Evolutionary conservation across 2,797 vertebrate genomes (phyloP).

Genomic region (Vipera ursinii): DNA sequence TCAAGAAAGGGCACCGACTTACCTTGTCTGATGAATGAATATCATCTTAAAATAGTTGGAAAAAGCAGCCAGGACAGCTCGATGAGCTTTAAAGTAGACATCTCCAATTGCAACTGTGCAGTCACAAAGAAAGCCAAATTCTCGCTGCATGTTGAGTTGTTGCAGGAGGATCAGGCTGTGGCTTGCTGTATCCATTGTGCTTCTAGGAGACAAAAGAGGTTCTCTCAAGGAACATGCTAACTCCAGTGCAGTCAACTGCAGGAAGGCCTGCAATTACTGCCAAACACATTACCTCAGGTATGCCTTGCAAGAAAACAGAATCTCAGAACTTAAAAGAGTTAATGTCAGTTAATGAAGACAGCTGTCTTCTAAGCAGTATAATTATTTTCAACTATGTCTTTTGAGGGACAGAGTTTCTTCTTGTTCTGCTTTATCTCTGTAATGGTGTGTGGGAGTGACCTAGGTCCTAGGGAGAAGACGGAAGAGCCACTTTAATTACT

Average conservation of each 20-base stretch:
- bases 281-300: background rate
- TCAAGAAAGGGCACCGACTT: conserved; percentile 34
- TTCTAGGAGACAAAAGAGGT: conserved; percentile 51
- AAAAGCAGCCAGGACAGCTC: conserved; percentile 94
- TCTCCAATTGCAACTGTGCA: conserved; percentile 98
- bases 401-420: background rate
- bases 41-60: conserved; percentile 99
- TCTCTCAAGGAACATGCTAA: background rate
- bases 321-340: background rate
- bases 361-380: background rate
- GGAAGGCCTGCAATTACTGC: background rate
- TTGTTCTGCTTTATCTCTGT: background rate
- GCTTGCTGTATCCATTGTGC: conserved; percentile 83
- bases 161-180: conserved; percentile 95
- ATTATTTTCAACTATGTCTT: background rate
- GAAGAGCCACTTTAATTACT: background rate
- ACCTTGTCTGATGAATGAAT: conserved; percentile 99
- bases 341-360: background rate
- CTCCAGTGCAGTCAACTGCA: background rate
- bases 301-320: background rate
- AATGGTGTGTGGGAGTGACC: background rate
- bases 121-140: conserved; percentile 97
- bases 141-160: conserved; percentile 95
- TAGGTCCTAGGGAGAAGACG: background rate
- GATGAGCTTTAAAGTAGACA: conserved; percentile 97